A percentile compares a stretch with the other conserved stretches of the same genome.
Evolutionary conservation across 1,140 invertebrate genomes (phyloP).

Genomic region (Cherax quadricarinatus): DNA sequence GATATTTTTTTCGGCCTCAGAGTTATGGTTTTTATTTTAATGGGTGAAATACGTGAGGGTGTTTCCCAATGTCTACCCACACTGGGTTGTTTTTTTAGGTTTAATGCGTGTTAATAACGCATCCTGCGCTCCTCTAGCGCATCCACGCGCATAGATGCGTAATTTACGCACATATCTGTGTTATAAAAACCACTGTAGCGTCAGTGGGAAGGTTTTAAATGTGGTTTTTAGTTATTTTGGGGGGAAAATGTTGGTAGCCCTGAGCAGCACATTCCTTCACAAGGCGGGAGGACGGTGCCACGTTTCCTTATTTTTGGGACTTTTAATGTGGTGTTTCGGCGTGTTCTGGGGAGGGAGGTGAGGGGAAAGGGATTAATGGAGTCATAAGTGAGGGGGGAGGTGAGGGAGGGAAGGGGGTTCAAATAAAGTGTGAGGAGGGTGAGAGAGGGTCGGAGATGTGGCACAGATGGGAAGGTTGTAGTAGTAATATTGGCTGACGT

Average conservation of each 20-base stretch:
- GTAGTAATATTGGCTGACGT: neutral
- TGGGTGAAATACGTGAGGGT: neutral
- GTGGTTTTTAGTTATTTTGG: too few species aligned
- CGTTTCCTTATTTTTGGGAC: too few species aligned
- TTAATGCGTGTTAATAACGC: too few species aligned
- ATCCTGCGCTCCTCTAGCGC: too few species aligned
- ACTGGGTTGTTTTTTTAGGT: neutral
- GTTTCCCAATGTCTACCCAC: slow-evolving; percentile 1
- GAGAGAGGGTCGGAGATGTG: neutral
- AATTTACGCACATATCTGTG: too few species aligned
- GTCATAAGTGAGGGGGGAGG: neutral
- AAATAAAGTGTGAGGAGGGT: neutral
- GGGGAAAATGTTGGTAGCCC: neutral
- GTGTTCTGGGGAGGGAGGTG: too few species aligned
- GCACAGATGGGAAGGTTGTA: neutral
- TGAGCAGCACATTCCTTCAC: slow-evolving; percentile 3
- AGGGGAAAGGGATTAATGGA: too few species aligned
- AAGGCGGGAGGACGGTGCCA: neutral
- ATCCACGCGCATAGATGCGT: too few species aligned
- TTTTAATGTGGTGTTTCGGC: too few species aligned
- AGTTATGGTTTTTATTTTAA: neutral
- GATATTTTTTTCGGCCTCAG: too few species aligned
- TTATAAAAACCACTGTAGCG: too few species aligned
- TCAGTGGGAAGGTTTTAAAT: too few species aligned
- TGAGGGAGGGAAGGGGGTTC: neutral